Percentiles rank a stretch among this genome's conserved stretches.
Evolutionary conservation across 1,140 invertebrate species (phyloP).

Genomic region (Magallana angulata): DNA sequence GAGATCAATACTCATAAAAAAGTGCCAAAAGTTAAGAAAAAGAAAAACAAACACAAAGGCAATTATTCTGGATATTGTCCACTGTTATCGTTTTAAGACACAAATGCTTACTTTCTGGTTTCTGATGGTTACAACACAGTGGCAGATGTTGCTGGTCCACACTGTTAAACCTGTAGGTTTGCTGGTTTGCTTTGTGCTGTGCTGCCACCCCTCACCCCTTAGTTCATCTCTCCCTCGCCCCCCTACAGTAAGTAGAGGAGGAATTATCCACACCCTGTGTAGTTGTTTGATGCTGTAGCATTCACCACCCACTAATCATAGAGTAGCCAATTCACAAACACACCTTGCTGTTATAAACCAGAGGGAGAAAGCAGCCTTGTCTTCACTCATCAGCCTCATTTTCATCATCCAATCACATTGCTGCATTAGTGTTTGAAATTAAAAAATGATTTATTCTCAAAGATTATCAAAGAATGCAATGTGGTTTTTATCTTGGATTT

Average conservation of each 20-base stretch:
- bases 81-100: background rate
- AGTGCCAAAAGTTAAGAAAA: slow-evolving; percentile 14
- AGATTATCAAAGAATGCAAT: no score
- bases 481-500: no score
- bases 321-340: background rate
- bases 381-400: no score
- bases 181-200: slow-evolving; percentile 20
- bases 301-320: background rate
- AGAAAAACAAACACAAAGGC: background rate
- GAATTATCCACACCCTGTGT: background rate
- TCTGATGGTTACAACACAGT: background rate
- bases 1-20: background rate
- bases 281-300: slow-evolving; percentile 9
- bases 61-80: background rate
- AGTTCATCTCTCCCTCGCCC: background rate
- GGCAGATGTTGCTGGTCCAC: background rate
- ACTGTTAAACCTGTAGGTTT: slow-evolving; percentile 11
- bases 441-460: no score
- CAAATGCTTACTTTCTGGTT: background rate
- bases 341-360: background rate
- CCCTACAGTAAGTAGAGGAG: background rate
- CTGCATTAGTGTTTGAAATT: no score
- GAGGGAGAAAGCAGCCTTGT: no score
- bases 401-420: no score
- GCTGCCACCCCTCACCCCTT: background rate